These are phyloP conservation scores for Hypena proboscidalis DNA, from an alignment of 2,888 invertebrate species.

Conservation along the genomic window DNA sequence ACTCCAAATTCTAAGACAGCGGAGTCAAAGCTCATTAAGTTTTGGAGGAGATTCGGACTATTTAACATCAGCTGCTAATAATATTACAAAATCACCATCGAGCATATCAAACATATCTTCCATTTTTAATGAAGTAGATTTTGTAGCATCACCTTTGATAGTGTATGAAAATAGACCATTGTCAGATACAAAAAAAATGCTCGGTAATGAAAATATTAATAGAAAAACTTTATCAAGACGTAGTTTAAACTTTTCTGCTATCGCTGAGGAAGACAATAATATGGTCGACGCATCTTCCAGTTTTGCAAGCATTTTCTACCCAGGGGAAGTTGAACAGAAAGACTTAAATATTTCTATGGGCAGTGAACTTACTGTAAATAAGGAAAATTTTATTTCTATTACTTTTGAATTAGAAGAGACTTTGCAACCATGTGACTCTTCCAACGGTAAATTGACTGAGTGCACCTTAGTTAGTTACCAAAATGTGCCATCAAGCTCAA, in stretches of 20 bases:
- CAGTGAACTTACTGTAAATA: background rate
- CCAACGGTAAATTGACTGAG: background rate
- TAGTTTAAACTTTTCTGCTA: slow-evolving; percentile 4
- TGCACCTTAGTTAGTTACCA: background rate
- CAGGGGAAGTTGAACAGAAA: background rate
- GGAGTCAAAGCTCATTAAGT: background rate
- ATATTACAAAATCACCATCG: slow-evolving; percentile 3
- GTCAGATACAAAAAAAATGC: background rate
- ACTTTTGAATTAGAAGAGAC: background rate
- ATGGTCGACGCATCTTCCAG: slow-evolving; percentile 1
- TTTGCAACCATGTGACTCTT: background rate
- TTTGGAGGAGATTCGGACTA: background rate
- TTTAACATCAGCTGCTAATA: background rate
- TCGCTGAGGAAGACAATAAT: slow-evolving; percentile 4
- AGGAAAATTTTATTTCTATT: background rate
- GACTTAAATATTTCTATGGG: background rate
- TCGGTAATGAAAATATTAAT: background rate
- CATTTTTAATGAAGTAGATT: slow-evolving; percentile 4
- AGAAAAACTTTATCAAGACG: slow-evolving; percentile 4
- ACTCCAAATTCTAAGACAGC: background rate
- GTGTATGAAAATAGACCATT: background rate
- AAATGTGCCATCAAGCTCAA: background rate
- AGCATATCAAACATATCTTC: slow-evolving; percentile 2
- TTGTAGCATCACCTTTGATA: slow-evolving; percentile 1
- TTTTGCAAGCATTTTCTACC: background rate